Evolutionary conservation across 2,888 invertebrate species (phyloP).

Genomic region (Cyclophora albipunctata): DNA sequence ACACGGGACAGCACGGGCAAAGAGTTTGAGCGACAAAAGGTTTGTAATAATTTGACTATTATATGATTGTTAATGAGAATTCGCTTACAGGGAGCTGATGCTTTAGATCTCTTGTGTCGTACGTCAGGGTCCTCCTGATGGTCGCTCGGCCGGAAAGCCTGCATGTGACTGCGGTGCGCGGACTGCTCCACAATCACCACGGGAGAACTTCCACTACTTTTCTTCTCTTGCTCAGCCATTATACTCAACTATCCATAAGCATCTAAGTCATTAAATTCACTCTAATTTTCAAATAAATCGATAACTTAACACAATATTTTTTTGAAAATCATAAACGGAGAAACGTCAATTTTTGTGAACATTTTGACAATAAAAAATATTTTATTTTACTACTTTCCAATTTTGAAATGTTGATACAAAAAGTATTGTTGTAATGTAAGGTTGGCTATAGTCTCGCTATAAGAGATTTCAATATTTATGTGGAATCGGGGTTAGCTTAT

Average conservation of each 20-base stretch:
- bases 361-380: constrained; percentile 58
- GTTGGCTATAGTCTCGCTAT: not conserved
- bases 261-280: constrained; percentile 31
- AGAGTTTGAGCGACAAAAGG: too few species aligned
- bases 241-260: constrained; percentile 49
- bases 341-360: constrained; percentile 52
- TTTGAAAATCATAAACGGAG: constrained; percentile 39
- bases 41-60: too few species aligned
- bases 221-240: constrained; percentile 59
- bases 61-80: too few species aligned
- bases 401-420: constrained; percentile 41
- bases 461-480: too few species aligned
- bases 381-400: constrained; percentile 49
- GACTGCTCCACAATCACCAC: constrained; percentile 44
- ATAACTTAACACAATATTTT: constrained; percentile 36
- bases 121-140: constrained; percentile 37
- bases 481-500: too few species aligned
- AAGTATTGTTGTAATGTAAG: constrained; percentile 20
- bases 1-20: too few species aligned
- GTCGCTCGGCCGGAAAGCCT: constrained; percentile 38
- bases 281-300: constrained; percentile 43
- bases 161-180: constrained; percentile 35
- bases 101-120: constrained; percentile 44
- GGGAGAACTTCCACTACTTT: constrained; percentile 29
- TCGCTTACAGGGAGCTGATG: constrained; percentile 32